Base-by-base conservation (phyloP, 2,113 vertebrate species). In the Lanius collurio region DNA sequence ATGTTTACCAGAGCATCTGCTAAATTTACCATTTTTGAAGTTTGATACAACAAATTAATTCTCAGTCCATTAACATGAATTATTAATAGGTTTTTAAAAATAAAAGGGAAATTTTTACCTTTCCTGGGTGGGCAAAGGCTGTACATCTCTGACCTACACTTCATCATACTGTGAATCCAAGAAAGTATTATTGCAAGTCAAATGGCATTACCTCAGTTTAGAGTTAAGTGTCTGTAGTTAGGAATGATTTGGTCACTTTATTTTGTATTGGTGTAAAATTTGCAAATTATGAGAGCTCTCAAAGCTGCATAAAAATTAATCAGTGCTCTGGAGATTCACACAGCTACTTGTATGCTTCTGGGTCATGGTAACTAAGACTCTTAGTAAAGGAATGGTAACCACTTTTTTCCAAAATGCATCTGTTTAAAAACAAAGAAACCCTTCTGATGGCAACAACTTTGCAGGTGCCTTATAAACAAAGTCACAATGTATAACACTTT, bases 1-100 rank as follows among this genome's bases (percentile, higher is more conserved):
- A 94, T 90, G 46, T 91, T 93, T 93, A 89, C 85, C 63, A 85
- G 37, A 87, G 15, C 53, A 80, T 57, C 63, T 94, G n/a, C 65
- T 93, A 82, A 73, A 91, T 85, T 85, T 93, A 79, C 30, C 12
- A 5, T 23, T 82, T 87, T 76, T 87, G 46, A 87, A 46, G 39
- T 75, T 42, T 62, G 14, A 69, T 53, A 22, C 18, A 81, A 62
- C 20, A 87, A 91, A 81, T 68, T 69, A 65, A 69, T 79, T 18
- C 10, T 84, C 46, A 46, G 37, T 57, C 27, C n/a, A 73, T 76
- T 62, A 56, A 60, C 76, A 73, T 85, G 30, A 93, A 87, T 87
- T 75, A 92, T 82, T 73, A 76, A 42, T 69, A 68, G 2, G 0
- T 13, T 82, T 89, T 71, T 44, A 9, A 63, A 92, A 78, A 49